These are phyloP conservation scores for Caenorhabditis elegans DNA, from an alignment of 1,140 invertebrate genomes.

Conservation along the genomic window WBcel235 BX284603.4:4200001-4200500, in stretches of 20 bases:
- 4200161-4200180: conserved; percentile 80
- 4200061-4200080: conserved; percentile 98
- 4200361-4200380: not conserved
- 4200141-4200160: not conserved
- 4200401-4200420: too few species aligned
- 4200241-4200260: conserved; percentile 99
- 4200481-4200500: too few species aligned
- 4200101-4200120: conserved; percentile 99
- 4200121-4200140: conserved; percentile 75
- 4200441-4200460: too few species aligned
- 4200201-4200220: conserved; percentile 98
- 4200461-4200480: too few species aligned
- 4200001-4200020: conserved; percentile 73
- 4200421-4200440: too few species aligned
- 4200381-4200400: too few species aligned
- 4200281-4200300: conserved; percentile 51
- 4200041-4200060: conserved; percentile 92
- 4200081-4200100: conserved; percentile 97
- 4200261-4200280: conserved; percentile 73
- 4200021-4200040: conserved; percentile 98
- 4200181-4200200: conserved; percentile 99
- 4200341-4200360: too few species aligned
- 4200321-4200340: conserved; percentile 36
- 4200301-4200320: conserved; percentile 41
- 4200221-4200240: conserved; percentile 99